Percentiles rank a stretch among this genome's conserved stretches.
Conservation (phyloP, 2,113 vertebrate species). For the Pholis gunnellus region DNA sequence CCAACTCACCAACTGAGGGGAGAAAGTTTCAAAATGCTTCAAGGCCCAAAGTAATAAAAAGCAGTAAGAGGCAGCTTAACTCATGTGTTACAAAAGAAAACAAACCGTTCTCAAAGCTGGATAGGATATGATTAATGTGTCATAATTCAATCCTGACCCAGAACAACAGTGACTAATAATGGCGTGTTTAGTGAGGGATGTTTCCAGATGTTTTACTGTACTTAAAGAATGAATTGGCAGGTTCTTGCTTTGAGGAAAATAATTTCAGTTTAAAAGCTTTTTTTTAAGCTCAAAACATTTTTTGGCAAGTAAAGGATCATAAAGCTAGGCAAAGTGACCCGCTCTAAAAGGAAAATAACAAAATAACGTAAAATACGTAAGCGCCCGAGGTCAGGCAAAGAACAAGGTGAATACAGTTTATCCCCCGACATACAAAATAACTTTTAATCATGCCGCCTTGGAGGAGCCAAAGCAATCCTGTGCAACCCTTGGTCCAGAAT, state of each 20-base stretch:
- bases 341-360: no score
- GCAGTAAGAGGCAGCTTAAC: slow-evolving; percentile 3
- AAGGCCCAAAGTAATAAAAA: slow-evolving; percentile 11
- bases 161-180: not conserved
- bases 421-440: not conserved
- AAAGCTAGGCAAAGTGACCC: not conserved
- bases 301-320: not conserved
- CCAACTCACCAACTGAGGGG: slow-evolving; percentile 18
- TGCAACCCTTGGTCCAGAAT: not conserved
- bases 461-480: not conserved
- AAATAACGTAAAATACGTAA: not conserved
- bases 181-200: not conserved
- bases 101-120: not conserved
- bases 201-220: not conserved
- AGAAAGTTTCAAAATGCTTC: slow-evolving; percentile 13
- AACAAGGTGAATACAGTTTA: not conserved
- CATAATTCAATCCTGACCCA: not conserved
- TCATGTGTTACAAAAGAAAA: not conserved
- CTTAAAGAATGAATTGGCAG: not conserved
- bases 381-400: not conserved
- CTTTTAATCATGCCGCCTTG: not conserved
- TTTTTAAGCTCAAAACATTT: no score
- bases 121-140: not conserved
- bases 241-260: not conserved
- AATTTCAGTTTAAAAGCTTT: not conserved